Base-by-base conservation (phyloP, 1,140 invertebrate species). In the Homalodisca vitripennis region DNA sequence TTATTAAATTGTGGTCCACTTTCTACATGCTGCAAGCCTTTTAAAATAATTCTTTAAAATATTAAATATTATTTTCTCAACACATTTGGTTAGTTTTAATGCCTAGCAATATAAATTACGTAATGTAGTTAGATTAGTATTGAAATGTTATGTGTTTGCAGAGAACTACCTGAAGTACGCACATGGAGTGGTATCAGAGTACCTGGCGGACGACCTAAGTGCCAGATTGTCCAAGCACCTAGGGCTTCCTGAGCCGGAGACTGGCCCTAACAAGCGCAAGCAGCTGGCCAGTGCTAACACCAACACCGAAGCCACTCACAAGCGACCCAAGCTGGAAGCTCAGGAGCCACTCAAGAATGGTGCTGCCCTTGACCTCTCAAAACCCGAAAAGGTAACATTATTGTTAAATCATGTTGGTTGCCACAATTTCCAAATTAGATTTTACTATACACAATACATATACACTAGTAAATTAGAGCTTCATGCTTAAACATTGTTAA, bases 91-190 rank as follows among this genome's bases (percentile, higher is more conserved):
- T n/a, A n/a, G n/a, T n/a, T n/a, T n/a, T n/a, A n/a, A n/a, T n/a
- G n/a, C n/a, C n/a, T n/a, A n/a, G n/a, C n/a, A n/a, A n/a, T n/a
- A n/a, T n/a, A n/a, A n/a, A n/a, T n/a, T n/a, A n/a, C n/a, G n/a
- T n/a, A n/a, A n/a, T n/a, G n/a, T n/a, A n/a, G n/a, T n/a, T n/a
- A n/a, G n/a, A n/a, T n/a, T n/a, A n/a, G n/a, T n/a, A n/a, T n/a
- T n/a, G n/a, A n/a, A n/a, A n/a, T n/a, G n/a, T n/a, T n/a, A 41
- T 41, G 6, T 6, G 6, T 69, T 82, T 83, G 62, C 74, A 85
- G 87, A 88, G 67, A 79, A 81, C 68, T 89, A 88, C 74, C 75
- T 88, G 53, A 85, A 84, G 77, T 90, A 89, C 79, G 87, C 88
- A 12, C 83, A 84, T 77, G 88, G 87, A 66, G 85, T 90, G 57